Conservation (phyloP, 2,888 invertebrate genomes). For the Aphodius granarius region DNA sequence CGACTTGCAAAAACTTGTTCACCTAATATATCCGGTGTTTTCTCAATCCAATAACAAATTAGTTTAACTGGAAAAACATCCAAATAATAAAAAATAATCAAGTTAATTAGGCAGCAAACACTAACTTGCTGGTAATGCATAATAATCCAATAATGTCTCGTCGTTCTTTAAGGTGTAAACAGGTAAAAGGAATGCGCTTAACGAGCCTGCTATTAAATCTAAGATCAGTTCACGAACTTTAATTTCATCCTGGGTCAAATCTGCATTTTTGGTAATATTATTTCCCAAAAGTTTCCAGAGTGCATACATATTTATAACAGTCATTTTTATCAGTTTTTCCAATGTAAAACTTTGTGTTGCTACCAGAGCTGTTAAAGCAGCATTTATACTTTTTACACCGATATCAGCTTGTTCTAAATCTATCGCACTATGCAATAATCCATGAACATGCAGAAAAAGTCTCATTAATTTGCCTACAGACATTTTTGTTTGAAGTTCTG, state of each 20-base stretch:
- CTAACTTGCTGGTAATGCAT: constrained; percentile 70
- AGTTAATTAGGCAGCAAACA: constrained; percentile 20
- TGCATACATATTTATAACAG: constrained; percentile 75
- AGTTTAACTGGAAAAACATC: constrained; percentile 66
- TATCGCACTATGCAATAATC: constrained; percentile 56
- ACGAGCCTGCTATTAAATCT: constrained; percentile 65
- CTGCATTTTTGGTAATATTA: constrained; percentile 52
- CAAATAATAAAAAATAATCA: background rate
- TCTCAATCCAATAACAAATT: constrained; percentile 71
- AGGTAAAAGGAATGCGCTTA: constrained; percentile 71
- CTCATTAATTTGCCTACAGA: constrained; percentile 61
- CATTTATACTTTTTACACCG: constrained; percentile 66
- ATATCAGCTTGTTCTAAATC: constrained; percentile 64
- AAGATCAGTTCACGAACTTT: constrained; percentile 61
- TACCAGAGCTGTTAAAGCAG: constrained; percentile 73
- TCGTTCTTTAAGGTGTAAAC: constrained; percentile 70
- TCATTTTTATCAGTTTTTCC: constrained; percentile 76
- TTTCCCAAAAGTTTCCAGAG: constrained; percentile 63
- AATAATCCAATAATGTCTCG: constrained; percentile 62
- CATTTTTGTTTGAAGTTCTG: constrained; percentile 61
- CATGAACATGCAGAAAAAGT: constrained; percentile 66
- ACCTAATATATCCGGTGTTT: constrained; percentile 58
- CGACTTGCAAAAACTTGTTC: constrained; percentile 60
- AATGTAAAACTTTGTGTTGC: constrained; percentile 78
- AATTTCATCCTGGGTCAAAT: constrained; percentile 62